Base-by-base conservation (phyloP, 2,888 invertebrate species). In the Campaea margaritaria region DNA sequence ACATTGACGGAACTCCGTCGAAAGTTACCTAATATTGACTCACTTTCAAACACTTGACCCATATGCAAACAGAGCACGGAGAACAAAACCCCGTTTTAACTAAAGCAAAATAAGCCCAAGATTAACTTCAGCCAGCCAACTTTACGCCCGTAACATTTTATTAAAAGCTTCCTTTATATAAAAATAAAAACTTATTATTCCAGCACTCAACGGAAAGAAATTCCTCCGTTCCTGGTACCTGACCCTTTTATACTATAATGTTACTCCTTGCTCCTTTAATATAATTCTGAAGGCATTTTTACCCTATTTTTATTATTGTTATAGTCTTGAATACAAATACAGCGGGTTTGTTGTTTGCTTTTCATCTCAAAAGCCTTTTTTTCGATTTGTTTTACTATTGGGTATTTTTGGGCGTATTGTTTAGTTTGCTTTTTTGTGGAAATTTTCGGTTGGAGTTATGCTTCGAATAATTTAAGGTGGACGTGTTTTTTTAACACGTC, bases 271-370 rank as follows among this genome's bases (percentile, higher is more conserved):
- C 66, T 62, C 65, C 51, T 73, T 70, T 69, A 70, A 77, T 74
- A 76, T 70, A 54, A 62, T 58, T 62, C 53, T 21, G 16, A 66
- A 69, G 72, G 66, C 67, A 71, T 57, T 76, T 78, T 75, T 77
- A 74, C 69, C 65, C 70, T 71, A 75, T 79, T 81, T 78, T 82
- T 81, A 74, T 81, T 82, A 74, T 78, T 76, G 69, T 72, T 69
- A 65, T 67, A 69, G 75, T 74, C 68, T 72, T 73, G 75, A 83
- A 82, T 81, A 81, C 76, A 77, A 81, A 82, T 83, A 79, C 69
- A 65, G 72, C 69, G 68, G 69, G 67, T 72, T 78, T 74, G 72
- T 76, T 77, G 72, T 80, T 80, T 56, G 47, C 43, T 34, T 62
- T 56, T 57, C 42, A 54, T 50, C 52, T 57, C 53, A 41, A 50